Percentiles rank a stretch among this genome's conserved stretches.
These are phyloP conservation scores for Kryphioiulus occultus DNA, from an alignment of 2,888 invertebrate species.

Conservation along the genomic window DNA sequence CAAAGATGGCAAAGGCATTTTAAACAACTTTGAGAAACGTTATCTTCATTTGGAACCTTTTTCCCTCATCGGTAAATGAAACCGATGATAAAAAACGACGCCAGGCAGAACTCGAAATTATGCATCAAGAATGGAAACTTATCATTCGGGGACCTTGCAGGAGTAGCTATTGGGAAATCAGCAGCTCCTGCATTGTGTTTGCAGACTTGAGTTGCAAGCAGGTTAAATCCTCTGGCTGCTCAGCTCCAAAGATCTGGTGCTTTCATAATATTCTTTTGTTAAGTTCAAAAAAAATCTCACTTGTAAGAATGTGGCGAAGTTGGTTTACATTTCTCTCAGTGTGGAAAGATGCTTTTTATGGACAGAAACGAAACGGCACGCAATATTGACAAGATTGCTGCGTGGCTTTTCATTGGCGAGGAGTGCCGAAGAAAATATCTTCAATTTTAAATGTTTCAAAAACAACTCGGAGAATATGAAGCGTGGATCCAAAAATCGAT, in stretches of 20 bases:
- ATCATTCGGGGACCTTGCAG: neutral
- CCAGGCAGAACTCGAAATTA: neutral
- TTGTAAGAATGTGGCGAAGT: neutral
- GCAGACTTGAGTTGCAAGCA: neutral
- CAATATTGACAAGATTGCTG: neutral
- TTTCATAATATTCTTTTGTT: neutral
- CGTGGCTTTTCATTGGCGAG: neutral
- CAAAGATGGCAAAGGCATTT: neutral
- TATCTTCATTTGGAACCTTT: neutral
- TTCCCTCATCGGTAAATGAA: constrained; percentile 10
- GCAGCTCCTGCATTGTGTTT: neutral
- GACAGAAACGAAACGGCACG: neutral
- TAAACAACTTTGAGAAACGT: constrained; percentile 18
- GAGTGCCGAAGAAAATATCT: neutral
- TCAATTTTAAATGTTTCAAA: neutral
- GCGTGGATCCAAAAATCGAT: neutral
- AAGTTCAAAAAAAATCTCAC: neutral
- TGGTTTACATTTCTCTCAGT: neutral
- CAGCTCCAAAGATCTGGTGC: neutral
- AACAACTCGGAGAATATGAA: neutral
- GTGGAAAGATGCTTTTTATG: neutral
- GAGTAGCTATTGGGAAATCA: neutral
- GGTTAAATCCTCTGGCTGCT: neutral
- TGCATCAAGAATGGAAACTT: neutral
- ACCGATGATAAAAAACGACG: neutral